Conservation (phyloP, 2,113 vertebrate genomes). For the Nycticorax nycticorax region DNA sequence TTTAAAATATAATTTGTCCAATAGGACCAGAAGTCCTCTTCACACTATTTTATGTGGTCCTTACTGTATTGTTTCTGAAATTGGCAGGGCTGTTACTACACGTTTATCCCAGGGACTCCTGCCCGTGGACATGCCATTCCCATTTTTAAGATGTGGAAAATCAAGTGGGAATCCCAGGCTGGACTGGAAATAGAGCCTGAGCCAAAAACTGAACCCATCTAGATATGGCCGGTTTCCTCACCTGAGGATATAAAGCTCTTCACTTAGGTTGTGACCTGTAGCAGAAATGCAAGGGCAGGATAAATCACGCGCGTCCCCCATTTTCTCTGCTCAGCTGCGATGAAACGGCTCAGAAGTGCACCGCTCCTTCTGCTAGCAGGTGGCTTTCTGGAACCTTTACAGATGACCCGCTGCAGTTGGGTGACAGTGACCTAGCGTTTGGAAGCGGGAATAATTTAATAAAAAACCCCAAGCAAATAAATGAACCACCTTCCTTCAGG, state of each 20-base stretch:
- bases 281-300: neutral
- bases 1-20: neutral
- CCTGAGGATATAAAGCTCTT: neutral
- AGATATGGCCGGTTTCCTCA: neutral
- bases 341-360: neutral
- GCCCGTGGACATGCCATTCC: neutral
- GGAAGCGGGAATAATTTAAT: neutral
- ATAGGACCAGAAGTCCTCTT: neutral
- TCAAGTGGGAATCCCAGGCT: neutral
- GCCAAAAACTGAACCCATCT: neutral
- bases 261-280: neutral
- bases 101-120: neutral
- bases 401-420: rapidly evolving
- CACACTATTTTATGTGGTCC: neutral
- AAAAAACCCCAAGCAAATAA: neutral
- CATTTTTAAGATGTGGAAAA: neutral
- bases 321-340: neutral
- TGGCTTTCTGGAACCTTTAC: neutral
- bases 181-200: neutral
- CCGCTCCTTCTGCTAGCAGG: neutral
- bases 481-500: neutral
- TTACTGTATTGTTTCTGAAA: neutral
- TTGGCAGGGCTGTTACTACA: neutral
- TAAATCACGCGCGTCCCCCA: neutral
- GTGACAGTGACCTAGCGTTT: neutral